These are phyloP conservation scores for Drosophila suzukii DNA, from an alignment of 1,140 invertebrate genomes.

Conservation along the genomic window DNA sequence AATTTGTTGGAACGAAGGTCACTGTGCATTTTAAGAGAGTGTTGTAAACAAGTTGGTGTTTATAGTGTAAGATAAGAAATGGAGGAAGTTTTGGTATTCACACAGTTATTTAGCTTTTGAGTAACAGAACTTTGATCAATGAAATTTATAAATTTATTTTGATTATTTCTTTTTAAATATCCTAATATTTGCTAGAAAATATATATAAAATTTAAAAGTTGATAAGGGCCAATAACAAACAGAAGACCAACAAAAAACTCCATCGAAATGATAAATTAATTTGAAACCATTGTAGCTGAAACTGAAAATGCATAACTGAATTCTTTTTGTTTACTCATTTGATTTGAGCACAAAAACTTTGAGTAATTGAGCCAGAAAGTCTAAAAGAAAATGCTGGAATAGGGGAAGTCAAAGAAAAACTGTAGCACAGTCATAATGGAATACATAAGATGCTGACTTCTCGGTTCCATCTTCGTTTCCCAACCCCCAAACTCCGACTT, in stretches of 20 bases:
- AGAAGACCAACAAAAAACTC: background rate
- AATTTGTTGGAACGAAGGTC: background rate
- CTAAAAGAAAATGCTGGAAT: constrained; percentile 7
- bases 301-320: constrained; percentile 65
- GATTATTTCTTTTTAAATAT: too few relatives aligned
- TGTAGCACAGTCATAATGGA: constrained; percentile 38
- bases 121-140: too few relatives aligned
- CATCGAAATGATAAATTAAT: constrained; percentile 60
- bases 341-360: constrained; percentile 58
- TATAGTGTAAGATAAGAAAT: background rate
- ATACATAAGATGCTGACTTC: constrained; percentile 60
- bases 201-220: too few relatives aligned
- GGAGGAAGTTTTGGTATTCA: background rate
- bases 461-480: constrained; percentile 13
- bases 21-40: background rate
- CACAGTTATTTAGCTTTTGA: background rate
- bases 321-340: constrained; percentile 36
- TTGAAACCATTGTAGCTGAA: constrained; percentile 52
- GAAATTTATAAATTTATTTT: too few relatives aligned
- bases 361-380: constrained; percentile 64
- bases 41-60: background rate
- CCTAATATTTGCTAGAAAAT: too few relatives aligned
- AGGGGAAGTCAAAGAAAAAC: background rate
- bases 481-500: constrained; percentile 8
- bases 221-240: background rate